phyloP scores from a whole-genome alignment of 2,113 vertebrate species.

The Mobula hypostoma region DNA sequence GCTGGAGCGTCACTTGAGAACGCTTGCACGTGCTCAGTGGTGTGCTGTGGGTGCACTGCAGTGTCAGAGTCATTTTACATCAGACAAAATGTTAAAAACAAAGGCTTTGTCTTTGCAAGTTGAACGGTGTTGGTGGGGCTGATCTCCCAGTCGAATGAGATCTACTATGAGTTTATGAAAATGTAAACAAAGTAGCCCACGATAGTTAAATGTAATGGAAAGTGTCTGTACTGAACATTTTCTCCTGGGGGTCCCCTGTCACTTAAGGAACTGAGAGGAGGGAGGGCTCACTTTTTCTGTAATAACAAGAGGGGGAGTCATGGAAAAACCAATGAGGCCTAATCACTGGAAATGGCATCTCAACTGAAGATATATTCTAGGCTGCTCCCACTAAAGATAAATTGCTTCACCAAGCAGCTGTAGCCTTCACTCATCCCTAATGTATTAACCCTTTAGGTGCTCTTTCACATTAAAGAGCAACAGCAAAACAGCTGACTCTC shows the following conservation, averaged over 20 bases:
- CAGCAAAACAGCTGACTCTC: neutral
- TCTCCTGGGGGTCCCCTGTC: neutral
- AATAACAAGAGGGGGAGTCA: neutral
- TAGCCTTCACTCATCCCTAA: neutral
- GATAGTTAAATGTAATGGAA: neutral
- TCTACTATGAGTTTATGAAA: neutral
- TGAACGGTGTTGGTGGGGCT: neutral
- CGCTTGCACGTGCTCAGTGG: neutral
- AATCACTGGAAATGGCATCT: slow-evolving; percentile 20
- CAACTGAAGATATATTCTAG: slow-evolving; percentile 6
- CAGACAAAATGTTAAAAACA: neutral
- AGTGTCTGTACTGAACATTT: neutral
- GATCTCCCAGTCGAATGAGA: neutral
- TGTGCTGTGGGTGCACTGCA: neutral
- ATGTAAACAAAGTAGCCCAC: neutral
- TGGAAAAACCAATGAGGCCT: slow-evolving; percentile 1
- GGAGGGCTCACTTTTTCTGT: neutral
- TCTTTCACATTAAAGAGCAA: neutral
- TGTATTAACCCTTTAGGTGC: neutral
- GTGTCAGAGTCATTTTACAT: neutral
- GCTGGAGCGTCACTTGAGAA: neutral
- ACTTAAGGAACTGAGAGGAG: neutral
- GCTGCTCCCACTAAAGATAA: neutral
- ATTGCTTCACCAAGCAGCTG: slow-evolving; percentile 17
- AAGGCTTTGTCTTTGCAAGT: neutral